phyloP scores from a whole-genome alignment of 1,140 invertebrate species.

The Branchinecta lindahli region DNA sequence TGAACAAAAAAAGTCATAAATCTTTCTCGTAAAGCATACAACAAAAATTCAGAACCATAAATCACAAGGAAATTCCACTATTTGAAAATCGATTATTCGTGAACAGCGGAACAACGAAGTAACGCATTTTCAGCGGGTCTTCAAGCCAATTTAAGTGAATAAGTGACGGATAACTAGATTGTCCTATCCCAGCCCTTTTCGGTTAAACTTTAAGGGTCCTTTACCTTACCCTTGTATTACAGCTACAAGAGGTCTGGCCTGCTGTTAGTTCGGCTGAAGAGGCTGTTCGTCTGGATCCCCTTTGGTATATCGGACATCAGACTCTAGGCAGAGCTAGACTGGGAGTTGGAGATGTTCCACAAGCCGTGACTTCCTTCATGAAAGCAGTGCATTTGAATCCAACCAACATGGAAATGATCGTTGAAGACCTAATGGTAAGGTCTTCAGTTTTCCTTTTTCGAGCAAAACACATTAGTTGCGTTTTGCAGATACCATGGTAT shows the following conservation, averaged over 20 bases:
- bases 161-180: too few relatives aligned
- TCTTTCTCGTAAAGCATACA: too few relatives aligned
- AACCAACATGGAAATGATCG: not conserved
- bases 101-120: too few relatives aligned
- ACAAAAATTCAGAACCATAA: too few relatives aligned
- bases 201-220: too few relatives aligned
- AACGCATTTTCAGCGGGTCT: too few relatives aligned
- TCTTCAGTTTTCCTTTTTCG: not conserved
- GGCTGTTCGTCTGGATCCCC: not conserved
- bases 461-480: too few relatives aligned
- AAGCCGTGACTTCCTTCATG: not conserved
- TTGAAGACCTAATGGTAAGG: not conserved
- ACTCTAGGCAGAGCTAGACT: slow-evolving; percentile 4
- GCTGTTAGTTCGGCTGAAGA: slow-evolving; percentile 4
- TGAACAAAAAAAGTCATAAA: too few relatives aligned
- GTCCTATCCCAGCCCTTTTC: too few relatives aligned
- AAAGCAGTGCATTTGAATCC: not conserved
- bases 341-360: not conserved
- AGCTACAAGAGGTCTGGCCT: slow-evolving; percentile 2
- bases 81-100: too few relatives aligned
- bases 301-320: slow-evolving; percentile 6
- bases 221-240: not conserved
- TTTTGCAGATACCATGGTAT: not conserved
- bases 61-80: too few relatives aligned
- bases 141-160: too few relatives aligned